Evolutionary conservation across 2,888 invertebrate species (phyloP).

Genomic region (Danaus chrysippus): DNA sequence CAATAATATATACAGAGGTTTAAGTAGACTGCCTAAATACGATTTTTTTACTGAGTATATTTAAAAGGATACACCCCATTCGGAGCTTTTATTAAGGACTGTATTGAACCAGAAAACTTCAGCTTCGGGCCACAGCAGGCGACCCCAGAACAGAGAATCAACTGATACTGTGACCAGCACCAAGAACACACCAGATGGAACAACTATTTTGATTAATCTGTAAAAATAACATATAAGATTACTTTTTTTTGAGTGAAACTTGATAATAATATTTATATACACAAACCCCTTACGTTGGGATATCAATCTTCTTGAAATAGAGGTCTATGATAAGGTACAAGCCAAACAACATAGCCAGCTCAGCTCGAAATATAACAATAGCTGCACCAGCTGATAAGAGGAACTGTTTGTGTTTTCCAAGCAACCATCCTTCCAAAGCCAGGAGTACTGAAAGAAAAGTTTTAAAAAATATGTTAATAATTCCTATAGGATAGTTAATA

Average conservation of each 20-base stretch:
- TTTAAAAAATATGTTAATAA: background rate
- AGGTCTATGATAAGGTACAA: conserved; percentile 90
- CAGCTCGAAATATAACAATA: conserved; percentile 93
- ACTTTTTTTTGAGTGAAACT: conserved; percentile 3
- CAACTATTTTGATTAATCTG: conserved; percentile 85
- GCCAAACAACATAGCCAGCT: conserved; percentile 92
- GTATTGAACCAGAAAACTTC: conserved; percentile 98
- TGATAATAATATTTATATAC: conserved; percentile 2
- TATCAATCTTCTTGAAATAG: conserved; percentile 81
- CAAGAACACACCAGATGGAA: conserved; percentile 85
- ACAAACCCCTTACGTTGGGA: conserved; percentile 47
- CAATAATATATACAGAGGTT: too few species aligned
- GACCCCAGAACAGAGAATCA: conserved; percentile 96
- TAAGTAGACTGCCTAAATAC: background rate
- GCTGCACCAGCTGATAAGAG: conserved; percentile 91
- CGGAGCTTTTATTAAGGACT: conserved; percentile 93
- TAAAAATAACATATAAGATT: conserved; percentile 28
- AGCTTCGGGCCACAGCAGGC: conserved; percentile 97
- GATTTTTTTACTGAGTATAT: conserved; percentile 2
- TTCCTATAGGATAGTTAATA: conserved; percentile 9
- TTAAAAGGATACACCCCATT: conserved; percentile 97
- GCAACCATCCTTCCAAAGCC: conserved; percentile 91
- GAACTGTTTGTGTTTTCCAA: conserved; percentile 85
- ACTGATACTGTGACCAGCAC: conserved; percentile 86
- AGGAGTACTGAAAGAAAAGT: conserved; percentile 83